phyloP scores from a whole-genome alignment of 2,113 vertebrate genomes.

The Apodemus sylvaticus region DNA sequence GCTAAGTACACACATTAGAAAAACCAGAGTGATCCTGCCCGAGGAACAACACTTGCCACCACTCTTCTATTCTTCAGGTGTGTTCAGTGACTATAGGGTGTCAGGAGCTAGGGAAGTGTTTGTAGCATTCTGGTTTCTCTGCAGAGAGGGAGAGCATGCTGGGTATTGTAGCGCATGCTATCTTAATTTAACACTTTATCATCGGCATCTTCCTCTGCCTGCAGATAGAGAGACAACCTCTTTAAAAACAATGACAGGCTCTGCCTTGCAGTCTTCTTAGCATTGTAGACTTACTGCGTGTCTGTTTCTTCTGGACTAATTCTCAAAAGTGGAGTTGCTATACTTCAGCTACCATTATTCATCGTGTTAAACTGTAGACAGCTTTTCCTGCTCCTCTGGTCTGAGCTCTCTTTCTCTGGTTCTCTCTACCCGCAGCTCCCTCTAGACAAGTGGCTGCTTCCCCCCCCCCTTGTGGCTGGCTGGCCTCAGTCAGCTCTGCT shows the following conservation, averaged over 20 bases:
- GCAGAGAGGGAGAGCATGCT: background rate
- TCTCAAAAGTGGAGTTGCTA: background rate
- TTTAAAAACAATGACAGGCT: background rate
- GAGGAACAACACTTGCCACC: background rate
- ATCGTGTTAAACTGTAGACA: background rate
- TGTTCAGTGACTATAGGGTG: background rate
- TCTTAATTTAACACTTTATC: background rate
- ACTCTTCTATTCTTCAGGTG: background rate
- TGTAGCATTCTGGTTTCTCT: conserved; percentile 15
- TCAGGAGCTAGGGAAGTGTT: background rate
- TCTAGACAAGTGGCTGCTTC: background rate
- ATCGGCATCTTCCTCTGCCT: background rate
- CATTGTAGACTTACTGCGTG: background rate
- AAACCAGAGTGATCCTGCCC: background rate
- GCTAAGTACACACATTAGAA: background rate
- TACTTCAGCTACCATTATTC: background rate
- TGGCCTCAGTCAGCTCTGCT: background rate
- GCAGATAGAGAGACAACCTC: background rate
- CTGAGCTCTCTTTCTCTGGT: no score
- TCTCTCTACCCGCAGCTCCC: background rate
- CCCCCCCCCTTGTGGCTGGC: no score
- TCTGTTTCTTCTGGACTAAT: background rate
- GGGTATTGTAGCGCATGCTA: background rate
- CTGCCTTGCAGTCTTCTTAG: background rate
- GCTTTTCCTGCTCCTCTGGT: background rate